Evolutionary conservation across 1,140 invertebrate species (phyloP).

Genomic region (Bacillus rossius): DNA sequence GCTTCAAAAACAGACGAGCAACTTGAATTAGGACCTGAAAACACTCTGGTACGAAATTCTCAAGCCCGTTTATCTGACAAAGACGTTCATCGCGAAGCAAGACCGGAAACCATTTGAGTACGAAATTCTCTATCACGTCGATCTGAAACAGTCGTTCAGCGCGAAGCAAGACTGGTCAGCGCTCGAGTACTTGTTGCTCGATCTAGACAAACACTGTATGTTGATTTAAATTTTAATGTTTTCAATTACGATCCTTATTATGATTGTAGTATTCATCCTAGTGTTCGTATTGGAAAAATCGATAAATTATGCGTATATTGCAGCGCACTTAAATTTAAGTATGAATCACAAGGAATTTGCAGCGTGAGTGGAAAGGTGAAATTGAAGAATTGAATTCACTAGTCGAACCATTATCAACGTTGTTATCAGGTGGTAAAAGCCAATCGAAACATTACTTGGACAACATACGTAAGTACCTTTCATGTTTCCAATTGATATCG

Average conservation of each 20-base stretch:
- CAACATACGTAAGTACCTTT: no score
- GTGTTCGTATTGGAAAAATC: constrained; percentile 16
- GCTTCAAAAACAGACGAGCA: no score
- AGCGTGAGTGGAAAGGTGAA: constrained; percentile 3
- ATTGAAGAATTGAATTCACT: background rate
- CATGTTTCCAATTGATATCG: no score
- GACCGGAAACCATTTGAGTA: no score
- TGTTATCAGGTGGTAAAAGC: background rate
- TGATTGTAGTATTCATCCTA: constrained; percentile 16
- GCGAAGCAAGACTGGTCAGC: no score
- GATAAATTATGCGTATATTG: constrained; percentile 15
- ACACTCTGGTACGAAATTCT: no score
- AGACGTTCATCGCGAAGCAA: no score
- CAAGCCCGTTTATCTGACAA: no score
- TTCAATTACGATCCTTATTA: constrained; percentile 21
- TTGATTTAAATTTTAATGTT: constrained; percentile 15
- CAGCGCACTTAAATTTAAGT: background rate
- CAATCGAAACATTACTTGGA: no score
- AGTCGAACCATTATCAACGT: background rate
- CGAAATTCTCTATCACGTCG: background rate
- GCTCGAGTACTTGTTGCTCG: constrained; percentile 15
- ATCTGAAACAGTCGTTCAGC: background rate
- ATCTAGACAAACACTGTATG: constrained; percentile 13
- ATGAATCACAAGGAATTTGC: no score
- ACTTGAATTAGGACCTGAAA: no score